A percentile compares a stretch with the other conserved stretches of the same genome.
Evolutionary conservation across 2,888 invertebrate species (phyloP).

Genomic region (Polydrusus pterygomalis): DNA sequence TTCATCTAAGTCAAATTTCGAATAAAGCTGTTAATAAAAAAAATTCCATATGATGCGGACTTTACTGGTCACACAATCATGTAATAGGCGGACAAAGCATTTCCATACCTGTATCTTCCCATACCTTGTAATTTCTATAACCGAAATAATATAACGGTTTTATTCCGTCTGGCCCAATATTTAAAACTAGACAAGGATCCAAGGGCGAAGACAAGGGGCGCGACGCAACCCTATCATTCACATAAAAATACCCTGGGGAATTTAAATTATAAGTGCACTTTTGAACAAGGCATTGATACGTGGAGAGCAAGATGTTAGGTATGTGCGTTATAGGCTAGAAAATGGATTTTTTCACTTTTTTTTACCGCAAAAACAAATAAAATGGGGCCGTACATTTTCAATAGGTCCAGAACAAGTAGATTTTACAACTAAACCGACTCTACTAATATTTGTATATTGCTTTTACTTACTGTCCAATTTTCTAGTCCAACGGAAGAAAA

Average conservation of each 20-base stretch:
- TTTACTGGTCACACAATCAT: too few relatives aligned
- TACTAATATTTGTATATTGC: too few relatives aligned
- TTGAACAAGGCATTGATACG: constrained; percentile 30
- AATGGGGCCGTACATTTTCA: too few relatives aligned
- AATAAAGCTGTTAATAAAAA: too few relatives aligned
- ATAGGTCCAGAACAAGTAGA: background rate
- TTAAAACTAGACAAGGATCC: constrained; percentile 34
- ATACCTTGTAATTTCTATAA: constrained; percentile 14
- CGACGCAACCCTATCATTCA: constrained; percentile 29
- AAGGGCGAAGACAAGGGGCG: constrained; percentile 36
- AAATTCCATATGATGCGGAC: too few relatives aligned
- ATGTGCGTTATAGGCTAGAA: too few relatives aligned
- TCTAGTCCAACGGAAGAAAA: background rate
- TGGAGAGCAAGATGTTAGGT: background rate
- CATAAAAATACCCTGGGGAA: constrained; percentile 22
- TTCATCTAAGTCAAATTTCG: too few relatives aligned
- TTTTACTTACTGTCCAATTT: background rate
- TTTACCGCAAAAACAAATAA: background rate
- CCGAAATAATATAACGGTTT: constrained; percentile 33
- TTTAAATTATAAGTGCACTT: constrained; percentile 33
- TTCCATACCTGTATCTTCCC: constrained; percentile 11
- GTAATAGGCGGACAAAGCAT: too few relatives aligned
- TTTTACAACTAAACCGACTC: background rate
- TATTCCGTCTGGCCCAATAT: constrained; percentile 13
- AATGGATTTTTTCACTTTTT: too few relatives aligned